Evolutionary conservation across 2,888 invertebrate species (phyloP).

Genomic region (Macrosoma leucophasiata): DNA sequence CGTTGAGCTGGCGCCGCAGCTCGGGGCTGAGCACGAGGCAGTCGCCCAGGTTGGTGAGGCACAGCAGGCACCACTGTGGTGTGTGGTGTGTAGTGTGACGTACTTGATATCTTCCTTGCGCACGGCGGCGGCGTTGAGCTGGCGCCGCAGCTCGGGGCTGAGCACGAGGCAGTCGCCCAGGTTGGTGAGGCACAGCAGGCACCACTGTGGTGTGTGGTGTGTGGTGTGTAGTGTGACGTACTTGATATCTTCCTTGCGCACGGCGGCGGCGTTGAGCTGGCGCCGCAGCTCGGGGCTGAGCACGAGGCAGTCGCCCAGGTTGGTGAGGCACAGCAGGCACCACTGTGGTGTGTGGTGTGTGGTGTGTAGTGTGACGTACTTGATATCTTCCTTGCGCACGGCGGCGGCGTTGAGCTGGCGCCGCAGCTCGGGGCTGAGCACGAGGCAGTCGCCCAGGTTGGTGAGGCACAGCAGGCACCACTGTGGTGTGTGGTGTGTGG

Average conservation of each 20-base stretch:
- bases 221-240: slow-evolving; percentile 72
- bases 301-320: slow-evolving; percentile 94
- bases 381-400: slow-evolving; percentile 94
- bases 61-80: slow-evolving; percentile 90
- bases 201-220: too few species aligned
- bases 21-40: slow-evolving; percentile 92
- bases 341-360: too few species aligned
- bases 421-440: slow-evolving; percentile 91
- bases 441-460: slow-evolving; percentile 94
- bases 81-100: too few species aligned
- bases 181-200: slow-evolving; percentile 93
- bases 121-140: slow-evolving; percentile 92
- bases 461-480: slow-evolving; percentile 93
- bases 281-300: slow-evolving; percentile 91
- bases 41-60: slow-evolving; percentile 96
- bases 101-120: slow-evolving; percentile 96
- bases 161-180: slow-evolving; percentile 94
- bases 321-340: slow-evolving; percentile 93
- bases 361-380: slow-evolving; percentile 80
- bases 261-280: slow-evolving; percentile 92
- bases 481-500: too few species aligned
- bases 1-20: slow-evolving; percentile 90
- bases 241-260: slow-evolving; percentile 96
- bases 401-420: slow-evolving; percentile 93
- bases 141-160: slow-evolving; percentile 90